Percentiles rank a stretch among this genome's conserved stretches.
Evolutionary conservation across 2,113 vertebrate genomes (phyloP).

Genomic region (Halichoeres trimaculatus): DNA sequence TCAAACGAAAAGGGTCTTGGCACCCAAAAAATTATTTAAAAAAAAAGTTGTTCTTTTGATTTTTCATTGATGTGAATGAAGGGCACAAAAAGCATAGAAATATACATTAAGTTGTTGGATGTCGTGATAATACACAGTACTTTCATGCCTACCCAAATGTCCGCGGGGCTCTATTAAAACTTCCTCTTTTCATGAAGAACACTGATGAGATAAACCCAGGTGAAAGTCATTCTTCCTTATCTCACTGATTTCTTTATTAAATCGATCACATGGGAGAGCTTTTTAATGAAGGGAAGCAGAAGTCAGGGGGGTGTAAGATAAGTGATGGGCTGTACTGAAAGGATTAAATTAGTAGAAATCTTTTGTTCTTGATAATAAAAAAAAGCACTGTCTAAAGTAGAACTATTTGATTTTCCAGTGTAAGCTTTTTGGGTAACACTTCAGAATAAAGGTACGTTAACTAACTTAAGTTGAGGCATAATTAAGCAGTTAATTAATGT

Average conservation of each 20-base stretch:
- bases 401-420: neutral
- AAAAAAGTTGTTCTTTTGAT: no score
- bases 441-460: no score
- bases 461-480: no score
- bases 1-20: no score
- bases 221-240: neutral
- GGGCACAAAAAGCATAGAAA: no score
- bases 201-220: neutral
- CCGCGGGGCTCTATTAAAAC: slow-evolving; percentile 2
- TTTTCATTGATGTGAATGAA: no score
- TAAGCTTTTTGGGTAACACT: neutral
- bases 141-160: no score
- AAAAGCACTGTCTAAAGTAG: neutral
- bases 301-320: neutral
- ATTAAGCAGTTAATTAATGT: no score
- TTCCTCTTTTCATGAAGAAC: neutral
- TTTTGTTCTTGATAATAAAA: neutral
- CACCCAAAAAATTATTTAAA: no score
- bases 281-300: slow-evolving; percentile 2
- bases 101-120: no score
- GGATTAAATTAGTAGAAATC: neutral
- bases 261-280: neutral
- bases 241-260: slow-evolving; percentile 16
- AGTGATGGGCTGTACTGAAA: neutral
- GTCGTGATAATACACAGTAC: no score